Evolutionary conservation across 1,140 invertebrate species (phyloP), one percentile per base, ranked within the genome.

Genomic region (Bombus sibiricus): DNA sequence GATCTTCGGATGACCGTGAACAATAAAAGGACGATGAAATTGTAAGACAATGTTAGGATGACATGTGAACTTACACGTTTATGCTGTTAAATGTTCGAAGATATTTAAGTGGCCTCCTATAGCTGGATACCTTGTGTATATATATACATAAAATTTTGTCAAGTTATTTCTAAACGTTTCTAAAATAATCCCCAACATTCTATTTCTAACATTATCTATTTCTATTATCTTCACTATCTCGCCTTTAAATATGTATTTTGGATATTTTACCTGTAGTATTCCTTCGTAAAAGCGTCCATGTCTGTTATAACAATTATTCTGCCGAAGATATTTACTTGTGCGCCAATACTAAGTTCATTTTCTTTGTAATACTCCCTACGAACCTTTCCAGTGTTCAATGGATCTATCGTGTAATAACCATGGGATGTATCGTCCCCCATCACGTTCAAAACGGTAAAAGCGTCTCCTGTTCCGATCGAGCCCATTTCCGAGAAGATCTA

Each of bases 211-310:
- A n/a, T n/a, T 37, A 25, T 32, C 37, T 39, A 25, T 8, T 34
- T 68, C 5, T 59, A 28, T 4, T 4, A 62, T 32, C 1, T 34
- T 34, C 34, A 0, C 15, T 3, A 68, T 68, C 34, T 34, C 2
- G 15, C 9, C 32, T 6, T 15, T 64, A 68, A 73, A 62, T 78
- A 32, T 43, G 0, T 13, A 62, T 22, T 37, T 43, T n/a, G 15
- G 47, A 22, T n/a, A 47, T 25, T 59, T 72, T 59, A 96, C 87
- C 97, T 96, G 93, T 98, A 99, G 95, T 98, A 99, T 68, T 98
- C 96, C 93, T 97, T 98, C 0, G 98, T 99, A 90, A 98, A 98
- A 32, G 96, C 95, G 95, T 99, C 98, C 88, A 98, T 98, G 92
- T 98, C 97, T 1, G 97, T 98, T 0, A 99, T 95, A 0, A 98